These are phyloP conservation scores for Eriocheir sinensis DNA, from an alignment of 1,140 invertebrate species.

Conservation along the genomic window DNA sequence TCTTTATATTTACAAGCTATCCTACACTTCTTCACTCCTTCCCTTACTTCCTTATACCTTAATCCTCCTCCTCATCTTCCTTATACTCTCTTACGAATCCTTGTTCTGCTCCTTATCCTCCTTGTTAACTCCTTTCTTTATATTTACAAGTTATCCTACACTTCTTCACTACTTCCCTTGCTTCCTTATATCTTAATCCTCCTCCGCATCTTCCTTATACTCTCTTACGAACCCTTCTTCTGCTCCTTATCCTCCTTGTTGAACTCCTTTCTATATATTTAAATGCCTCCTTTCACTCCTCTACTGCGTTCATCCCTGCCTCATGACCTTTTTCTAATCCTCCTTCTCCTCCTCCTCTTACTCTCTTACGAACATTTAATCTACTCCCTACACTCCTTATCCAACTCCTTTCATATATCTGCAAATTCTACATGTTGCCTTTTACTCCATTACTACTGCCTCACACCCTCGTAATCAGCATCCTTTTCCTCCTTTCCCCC, in stretches of 20 bases:
- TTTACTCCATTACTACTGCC: neutral
- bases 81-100: neutral
- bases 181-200: constrained; percentile 27
- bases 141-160: neutral
- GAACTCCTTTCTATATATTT: neutral
- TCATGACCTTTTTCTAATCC: neutral
- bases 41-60: neutral
- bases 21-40: neutral
- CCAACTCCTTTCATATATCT: too few relatives aligned
- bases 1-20: neutral
- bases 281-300: neutral
- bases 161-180: neutral
- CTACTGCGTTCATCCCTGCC: too few relatives aligned
- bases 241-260: neutral
- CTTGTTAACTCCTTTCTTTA: neutral
- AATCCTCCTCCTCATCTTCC: neutral
- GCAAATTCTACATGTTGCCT: too few relatives aligned
- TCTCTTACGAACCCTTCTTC: neutral
- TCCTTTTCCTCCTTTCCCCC: neutral
- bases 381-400: too few relatives aligned
- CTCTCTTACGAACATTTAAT: neutral
- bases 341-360: neutral
- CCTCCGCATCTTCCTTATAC: neutral
- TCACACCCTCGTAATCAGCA: neutral
- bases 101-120: neutral